phyloP scores from a whole-genome alignment of 2,797 vertebrate genomes.

The Pseudochirops cupreus region DNA sequence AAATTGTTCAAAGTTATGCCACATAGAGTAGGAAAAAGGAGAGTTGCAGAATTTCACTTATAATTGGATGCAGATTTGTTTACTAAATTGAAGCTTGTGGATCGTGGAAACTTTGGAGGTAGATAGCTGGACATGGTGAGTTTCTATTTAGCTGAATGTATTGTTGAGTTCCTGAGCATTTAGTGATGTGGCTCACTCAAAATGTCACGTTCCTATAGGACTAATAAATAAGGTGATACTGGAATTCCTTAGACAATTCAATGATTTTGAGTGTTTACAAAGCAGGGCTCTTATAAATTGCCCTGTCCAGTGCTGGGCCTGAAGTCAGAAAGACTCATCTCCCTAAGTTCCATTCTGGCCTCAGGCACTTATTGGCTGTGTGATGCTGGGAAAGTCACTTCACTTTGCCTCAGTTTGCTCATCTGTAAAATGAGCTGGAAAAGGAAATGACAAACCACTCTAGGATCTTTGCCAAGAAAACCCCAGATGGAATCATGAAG shows the following conservation, averaged over 20 bases:
- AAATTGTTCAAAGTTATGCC: constrained; percentile 33
- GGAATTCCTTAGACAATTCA: not conserved
- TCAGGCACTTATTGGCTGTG: not conserved
- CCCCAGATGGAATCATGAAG: not conserved
- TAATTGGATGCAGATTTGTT: constrained; percentile 53
- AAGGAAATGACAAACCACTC: not conserved
- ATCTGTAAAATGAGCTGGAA: not conserved
- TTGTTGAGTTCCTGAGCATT: not conserved
- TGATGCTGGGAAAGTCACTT: not conserved
- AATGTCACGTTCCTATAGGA: not conserved
- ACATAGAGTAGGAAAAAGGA: not conserved
- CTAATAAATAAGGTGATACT: not conserved
- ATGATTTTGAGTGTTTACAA: constrained; percentile 41
- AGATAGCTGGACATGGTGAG: not conserved
- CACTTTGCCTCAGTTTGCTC: not conserved
- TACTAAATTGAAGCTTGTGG: constrained; percentile 6
- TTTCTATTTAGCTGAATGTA: not conserved
- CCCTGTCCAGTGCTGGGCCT: not conserved
- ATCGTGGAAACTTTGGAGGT: constrained; percentile 45
- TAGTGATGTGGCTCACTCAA: accelerated
- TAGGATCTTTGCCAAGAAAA: not conserved
- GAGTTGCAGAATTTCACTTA: constrained; percentile 5
- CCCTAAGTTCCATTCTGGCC: not conserved
- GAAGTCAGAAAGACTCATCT: not conserved
- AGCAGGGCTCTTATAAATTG: not conserved